These are phyloP conservation scores for Enteromius afrohamiltoni DNA, from an alignment of 2,797 vertebrate species.

Conservation along the genomic window DNA sequence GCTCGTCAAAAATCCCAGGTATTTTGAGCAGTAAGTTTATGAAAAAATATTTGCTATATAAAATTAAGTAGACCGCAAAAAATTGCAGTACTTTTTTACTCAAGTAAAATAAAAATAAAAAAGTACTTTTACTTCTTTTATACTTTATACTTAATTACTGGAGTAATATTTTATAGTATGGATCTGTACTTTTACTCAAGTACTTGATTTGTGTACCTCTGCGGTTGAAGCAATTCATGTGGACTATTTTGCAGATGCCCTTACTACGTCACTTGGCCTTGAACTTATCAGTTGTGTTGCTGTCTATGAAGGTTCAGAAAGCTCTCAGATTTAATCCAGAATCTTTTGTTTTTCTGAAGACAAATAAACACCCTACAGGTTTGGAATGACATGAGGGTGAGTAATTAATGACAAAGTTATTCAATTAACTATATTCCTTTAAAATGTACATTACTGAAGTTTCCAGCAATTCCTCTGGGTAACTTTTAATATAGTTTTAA, in stretches of 20 bases:
- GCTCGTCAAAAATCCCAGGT: too few relatives aligned
- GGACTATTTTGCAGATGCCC: background rate
- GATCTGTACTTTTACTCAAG: too few relatives aligned
- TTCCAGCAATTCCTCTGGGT: slow-evolving; percentile 62
- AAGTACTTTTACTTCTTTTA: too few relatives aligned
- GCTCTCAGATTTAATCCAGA: background rate
- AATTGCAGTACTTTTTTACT: too few relatives aligned
- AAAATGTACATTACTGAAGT: background rate
- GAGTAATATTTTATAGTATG: too few relatives aligned
- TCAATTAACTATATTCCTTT: background rate
- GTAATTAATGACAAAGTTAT: background rate
- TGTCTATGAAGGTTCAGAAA: background rate
- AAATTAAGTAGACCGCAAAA: too few relatives aligned
- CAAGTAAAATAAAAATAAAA: too few relatives aligned
- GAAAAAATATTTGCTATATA: too few relatives aligned
- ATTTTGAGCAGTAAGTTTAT: too few relatives aligned
- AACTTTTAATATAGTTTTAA: slow-evolving; percentile 50
- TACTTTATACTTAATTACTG: too few relatives aligned
- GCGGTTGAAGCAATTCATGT: background rate
- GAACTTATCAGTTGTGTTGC: background rate
- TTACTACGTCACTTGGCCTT: background rate
- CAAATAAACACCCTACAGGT: too few relatives aligned
- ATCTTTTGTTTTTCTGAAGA: background rate
- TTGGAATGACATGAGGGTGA: background rate
- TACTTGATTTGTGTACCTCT: too few relatives aligned